A percentile compares a stretch with the other conserved stretches of the same genome.
These are phyloP conservation scores for Mionectes olivaceus DNA, from an alignment of 2,797 vertebrate species.

Conservation along the genomic window DNA sequence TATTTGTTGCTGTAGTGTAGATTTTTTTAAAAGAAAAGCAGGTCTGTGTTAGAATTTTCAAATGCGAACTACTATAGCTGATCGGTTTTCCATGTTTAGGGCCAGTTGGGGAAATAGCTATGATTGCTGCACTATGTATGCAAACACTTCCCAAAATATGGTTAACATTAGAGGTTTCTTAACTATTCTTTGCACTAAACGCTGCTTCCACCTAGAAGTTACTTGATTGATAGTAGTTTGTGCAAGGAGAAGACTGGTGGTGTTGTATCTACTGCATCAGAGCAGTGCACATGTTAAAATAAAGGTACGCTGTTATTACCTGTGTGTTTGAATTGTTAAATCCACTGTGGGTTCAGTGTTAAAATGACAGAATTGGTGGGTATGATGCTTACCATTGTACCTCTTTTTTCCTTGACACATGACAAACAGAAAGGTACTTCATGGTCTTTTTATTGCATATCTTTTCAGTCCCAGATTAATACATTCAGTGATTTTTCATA, in stretches of 20 bases:
- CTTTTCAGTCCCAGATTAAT: background rate
- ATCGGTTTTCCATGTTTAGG: slow-evolving; percentile 31
- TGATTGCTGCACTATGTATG: slow-evolving; percentile 10
- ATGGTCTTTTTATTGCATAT: background rate
- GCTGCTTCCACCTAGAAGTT: slow-evolving; percentile 67
- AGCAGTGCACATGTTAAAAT: slow-evolving; percentile 66
- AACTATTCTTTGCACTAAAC: slow-evolving; percentile 73
- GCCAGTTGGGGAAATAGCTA: slow-evolving; percentile 3
- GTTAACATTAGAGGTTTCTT: slow-evolving; percentile 37
- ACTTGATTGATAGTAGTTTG: slow-evolving; percentile 32
- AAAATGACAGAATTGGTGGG: background rate
- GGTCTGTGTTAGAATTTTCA: slow-evolving; percentile 18
- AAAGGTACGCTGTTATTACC: slow-evolving; percentile 61
- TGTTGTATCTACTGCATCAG: slow-evolving; percentile 44
- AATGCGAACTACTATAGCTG: background rate
- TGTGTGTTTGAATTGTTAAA: slow-evolving; percentile 17
- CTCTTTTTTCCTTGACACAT: background rate
- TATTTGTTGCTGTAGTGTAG: slow-evolving; percentile 41
- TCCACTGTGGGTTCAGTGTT: background rate
- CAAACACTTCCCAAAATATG: slow-evolving; percentile 21
- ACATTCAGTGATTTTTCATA: background rate
- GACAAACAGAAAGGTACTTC: background rate
- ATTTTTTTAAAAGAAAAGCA: background rate
- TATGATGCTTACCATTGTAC: background rate
- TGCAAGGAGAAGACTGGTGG: slow-evolving; percentile 66